phyloP scores from a whole-genome alignment of 2,113 vertebrate genomes.

The Vulpes lagopus region DNA sequence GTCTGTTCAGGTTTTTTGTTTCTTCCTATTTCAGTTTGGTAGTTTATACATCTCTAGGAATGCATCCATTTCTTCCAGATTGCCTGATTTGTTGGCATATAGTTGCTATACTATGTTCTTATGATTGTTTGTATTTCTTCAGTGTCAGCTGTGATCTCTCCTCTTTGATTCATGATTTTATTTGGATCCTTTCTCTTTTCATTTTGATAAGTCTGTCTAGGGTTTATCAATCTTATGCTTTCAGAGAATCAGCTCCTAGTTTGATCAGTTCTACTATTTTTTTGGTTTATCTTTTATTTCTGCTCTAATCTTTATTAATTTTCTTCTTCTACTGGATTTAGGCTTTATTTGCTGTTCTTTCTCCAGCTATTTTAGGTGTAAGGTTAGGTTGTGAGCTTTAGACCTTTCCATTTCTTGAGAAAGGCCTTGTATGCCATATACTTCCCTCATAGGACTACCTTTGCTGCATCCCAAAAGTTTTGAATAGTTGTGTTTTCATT shows the following conservation, averaged over 20 bases:
- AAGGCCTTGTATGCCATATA: no score
- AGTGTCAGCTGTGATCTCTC: not conserved
- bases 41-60: not conserved
- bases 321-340: not conserved
- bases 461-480: no score
- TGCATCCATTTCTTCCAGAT: not conserved
- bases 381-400: no score
- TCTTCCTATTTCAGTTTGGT: not conserved
- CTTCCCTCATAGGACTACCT: no score
- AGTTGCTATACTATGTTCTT: not conserved
- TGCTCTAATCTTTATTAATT: not conserved
- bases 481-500: no score
- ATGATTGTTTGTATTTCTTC: not conserved
- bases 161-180: not conserved
- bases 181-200: not conserved
- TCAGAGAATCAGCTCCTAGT: not conserved
- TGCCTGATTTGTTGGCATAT: not conserved
- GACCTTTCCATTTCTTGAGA: no score
- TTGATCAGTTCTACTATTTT: not conserved
- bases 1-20: not conserved
- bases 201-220: not conserved
- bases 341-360: no score
- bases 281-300: not conserved
- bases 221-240: not conserved
- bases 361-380: no score